Evolutionary conservation across 2,797 vertebrate genomes (phyloP), one percentile per base, ranked within the genome.

Genomic region (Pagetopsis macropterus): DNA sequence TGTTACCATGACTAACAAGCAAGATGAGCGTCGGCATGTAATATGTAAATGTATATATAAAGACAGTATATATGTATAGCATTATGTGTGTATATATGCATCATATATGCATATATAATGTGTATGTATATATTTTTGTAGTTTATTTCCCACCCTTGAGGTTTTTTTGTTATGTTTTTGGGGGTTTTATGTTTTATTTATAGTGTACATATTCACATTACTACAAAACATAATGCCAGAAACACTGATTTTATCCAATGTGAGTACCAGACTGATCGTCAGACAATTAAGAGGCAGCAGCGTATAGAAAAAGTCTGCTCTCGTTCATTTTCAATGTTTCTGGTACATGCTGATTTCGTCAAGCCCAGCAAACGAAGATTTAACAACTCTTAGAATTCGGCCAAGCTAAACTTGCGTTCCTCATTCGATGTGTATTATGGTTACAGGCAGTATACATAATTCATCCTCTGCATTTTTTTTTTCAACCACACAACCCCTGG

Each of bases 71-170:
- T 94, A 93, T 94, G 91, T 93, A 94, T 91, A 93, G 89, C 91
- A 93, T 92, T 93, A 90, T 91, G 87, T 94, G 88, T 93, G 91
- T 94, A 86, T 94, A 88, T 94, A 90, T 93, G 87, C 91, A 90
- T 91, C 83, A 92, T 93, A 93, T 94, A 93, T 92, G 87, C 92
- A 92, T 93, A 94, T 91, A 93, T 93, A 93, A 92, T 94, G 93
- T 93, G 84, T 92, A 90, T 94, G 93, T 94, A 91, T 94, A 94
- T 92, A 93, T 92, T 93, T 94, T 93, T 94, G 81, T 93, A 92
- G 84, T 90, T 92, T 84, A 84, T 91, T 89, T 88, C 86, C 80
- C 86, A 72, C 84, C 78, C 65, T 75, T 88, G 40, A 70, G 9
- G 33, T 89, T 90, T 86, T 92, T 80, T 75, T 66, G 27, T 70